These are phyloP conservation scores for Solea senegalensis DNA, from an alignment of 2,113 vertebrate species.

Conservation along the genomic window DNA sequence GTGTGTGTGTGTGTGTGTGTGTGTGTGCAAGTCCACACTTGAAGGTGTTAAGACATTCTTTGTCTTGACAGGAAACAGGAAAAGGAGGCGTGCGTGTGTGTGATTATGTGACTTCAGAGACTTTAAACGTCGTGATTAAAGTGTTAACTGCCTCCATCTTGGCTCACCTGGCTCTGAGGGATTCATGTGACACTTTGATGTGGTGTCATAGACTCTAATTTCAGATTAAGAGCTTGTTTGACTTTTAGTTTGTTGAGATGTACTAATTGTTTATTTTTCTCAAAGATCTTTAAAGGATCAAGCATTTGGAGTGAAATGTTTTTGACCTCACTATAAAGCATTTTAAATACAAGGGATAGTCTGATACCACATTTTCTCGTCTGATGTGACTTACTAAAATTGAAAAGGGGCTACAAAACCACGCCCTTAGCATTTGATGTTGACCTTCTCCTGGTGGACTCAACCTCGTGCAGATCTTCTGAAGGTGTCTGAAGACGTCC, in stretches of 20 bases:
- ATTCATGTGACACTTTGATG: constrained; percentile 10
- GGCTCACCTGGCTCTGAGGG: constrained; percentile 9
- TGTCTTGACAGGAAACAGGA: constrained; percentile 46
- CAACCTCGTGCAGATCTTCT: constrained; percentile 25
- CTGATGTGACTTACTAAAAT: no score
- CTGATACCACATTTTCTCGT: no score
- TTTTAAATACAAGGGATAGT: no score
- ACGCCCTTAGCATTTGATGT: constrained; percentile 1
- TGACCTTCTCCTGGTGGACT: constrained; percentile 30
- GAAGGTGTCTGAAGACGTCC: constrained; percentile 2
- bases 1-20: not conserved
- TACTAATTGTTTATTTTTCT: not conserved
- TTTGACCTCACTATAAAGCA: not conserved
- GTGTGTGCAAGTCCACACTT: constrained; percentile 45
- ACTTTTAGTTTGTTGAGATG: constrained; percentile 12
- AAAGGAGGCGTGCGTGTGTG: constrained; percentile 3
- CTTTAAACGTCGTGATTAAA: not conserved
- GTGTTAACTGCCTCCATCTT: not conserved
- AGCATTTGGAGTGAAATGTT: not conserved
- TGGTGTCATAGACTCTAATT: constrained; percentile 12
- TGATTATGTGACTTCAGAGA: no score
- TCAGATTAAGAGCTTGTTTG: constrained; percentile 14
- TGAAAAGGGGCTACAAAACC: no score
- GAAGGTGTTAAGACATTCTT: constrained; percentile 38
- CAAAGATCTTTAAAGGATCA: not conserved